Conservation (phyloP, 2,888 invertebrate genomes). For the Orchesellides sinensis region DNA sequence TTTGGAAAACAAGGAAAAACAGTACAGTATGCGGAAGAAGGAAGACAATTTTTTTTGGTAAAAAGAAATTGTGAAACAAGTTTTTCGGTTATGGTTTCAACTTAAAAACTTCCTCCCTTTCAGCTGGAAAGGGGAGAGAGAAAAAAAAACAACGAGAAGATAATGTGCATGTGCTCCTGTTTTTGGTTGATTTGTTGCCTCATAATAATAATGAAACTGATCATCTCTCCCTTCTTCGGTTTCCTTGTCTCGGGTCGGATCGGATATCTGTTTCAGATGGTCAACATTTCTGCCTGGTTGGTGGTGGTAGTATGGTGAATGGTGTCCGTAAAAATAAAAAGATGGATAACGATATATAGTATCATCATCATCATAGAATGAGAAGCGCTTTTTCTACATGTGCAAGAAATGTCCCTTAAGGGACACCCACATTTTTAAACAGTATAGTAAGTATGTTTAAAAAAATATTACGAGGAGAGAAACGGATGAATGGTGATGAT, state of each 20-base stretch:
- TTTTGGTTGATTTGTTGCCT: conserved; percentile 68
- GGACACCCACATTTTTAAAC: conserved; percentile 50
- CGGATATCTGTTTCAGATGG: conserved; percentile 53
- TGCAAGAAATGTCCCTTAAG: conserved; percentile 54
- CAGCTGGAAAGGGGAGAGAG: neutral
- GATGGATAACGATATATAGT: conserved; percentile 16
- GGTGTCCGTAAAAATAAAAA: conserved; percentile 25
- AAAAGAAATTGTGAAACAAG: conserved; percentile 41
- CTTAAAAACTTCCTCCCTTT: conserved; percentile 25
- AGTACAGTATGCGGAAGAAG: conserved; percentile 66
- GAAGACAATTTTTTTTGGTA: conserved; percentile 35
- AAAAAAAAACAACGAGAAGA: neutral
- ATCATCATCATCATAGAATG: neutral
- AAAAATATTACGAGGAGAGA: conserved; percentile 58
- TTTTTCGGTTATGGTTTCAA: conserved; percentile 30
- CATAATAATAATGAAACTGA: conserved; percentile 44
- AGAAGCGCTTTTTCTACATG: conserved; percentile 16
- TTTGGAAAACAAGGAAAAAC: no score
- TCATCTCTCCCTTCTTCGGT: conserved; percentile 33
- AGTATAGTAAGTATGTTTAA: conserved; percentile 13
- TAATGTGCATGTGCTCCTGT: conserved; percentile 63
- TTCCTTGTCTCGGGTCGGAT: conserved; percentile 39
- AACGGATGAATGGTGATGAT: conserved; percentile 67
- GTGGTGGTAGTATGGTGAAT: no score
- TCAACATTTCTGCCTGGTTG: conserved; percentile 29